These are phyloP conservation scores for Melospiza melodia DNA, from an alignment of 2,113 vertebrate genomes.

Conservation along the genomic window DNA sequence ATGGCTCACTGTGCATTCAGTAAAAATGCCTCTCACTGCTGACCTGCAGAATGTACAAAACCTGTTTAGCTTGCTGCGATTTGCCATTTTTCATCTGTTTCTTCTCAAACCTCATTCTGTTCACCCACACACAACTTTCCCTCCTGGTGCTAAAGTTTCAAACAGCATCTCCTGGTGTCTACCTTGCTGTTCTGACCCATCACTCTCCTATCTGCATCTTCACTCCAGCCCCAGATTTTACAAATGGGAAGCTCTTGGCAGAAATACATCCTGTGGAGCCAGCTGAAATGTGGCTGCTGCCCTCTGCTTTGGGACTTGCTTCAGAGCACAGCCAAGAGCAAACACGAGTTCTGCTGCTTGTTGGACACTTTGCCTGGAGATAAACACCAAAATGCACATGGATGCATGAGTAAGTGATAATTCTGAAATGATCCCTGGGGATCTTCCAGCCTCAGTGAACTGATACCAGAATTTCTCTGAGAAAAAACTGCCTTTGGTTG, in stretches of 20 bases:
- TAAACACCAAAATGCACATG: neutral
- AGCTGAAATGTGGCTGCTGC: neutral
- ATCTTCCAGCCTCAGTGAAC: neutral
- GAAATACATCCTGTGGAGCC: neutral
- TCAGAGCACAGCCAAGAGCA: neutral
- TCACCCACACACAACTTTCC: neutral
- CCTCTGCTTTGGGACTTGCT: neutral
- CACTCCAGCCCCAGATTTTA: neutral
- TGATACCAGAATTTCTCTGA: neutral
- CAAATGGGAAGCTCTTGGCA: neutral
- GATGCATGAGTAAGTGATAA: neutral
- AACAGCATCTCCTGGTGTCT: neutral
- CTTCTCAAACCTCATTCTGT: fast-evolving
- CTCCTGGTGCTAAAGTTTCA: neutral
- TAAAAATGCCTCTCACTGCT: neutral
- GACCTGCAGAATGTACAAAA: neutral
- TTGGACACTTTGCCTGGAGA: neutral
- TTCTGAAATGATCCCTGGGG: neutral
- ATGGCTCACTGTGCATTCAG: neutral
- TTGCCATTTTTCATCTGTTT: neutral
- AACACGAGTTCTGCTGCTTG: neutral
- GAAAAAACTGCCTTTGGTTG: neutral
- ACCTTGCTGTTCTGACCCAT: neutral
- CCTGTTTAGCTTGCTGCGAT: fast-evolving
- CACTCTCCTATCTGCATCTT: neutral